phyloP scores from a whole-genome alignment of 2,797 vertebrate species.

The Pempheris klunzingeri region DNA sequence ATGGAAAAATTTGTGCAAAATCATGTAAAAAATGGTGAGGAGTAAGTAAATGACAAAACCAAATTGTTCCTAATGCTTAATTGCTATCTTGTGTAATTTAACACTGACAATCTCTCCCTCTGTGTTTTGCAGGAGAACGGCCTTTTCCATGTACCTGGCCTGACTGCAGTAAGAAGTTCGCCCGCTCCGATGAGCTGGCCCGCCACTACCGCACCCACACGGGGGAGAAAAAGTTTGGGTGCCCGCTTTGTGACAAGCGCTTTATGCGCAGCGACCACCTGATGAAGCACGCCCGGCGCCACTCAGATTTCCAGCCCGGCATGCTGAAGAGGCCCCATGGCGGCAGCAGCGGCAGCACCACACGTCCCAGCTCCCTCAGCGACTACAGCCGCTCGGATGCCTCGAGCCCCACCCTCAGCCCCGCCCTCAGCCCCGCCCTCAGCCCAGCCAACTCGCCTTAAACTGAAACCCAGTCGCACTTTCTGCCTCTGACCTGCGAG shows the following conservation, averaged over 20 bases:
- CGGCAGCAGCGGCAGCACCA: constrained; percentile 57
- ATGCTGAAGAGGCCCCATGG: constrained; percentile 93
- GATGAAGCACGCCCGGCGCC: constrained; percentile 97
- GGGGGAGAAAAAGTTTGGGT: constrained; percentile 97
- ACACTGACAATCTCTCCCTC: constrained; percentile 5
- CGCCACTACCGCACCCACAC: constrained; percentile 99
- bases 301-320: constrained; percentile 94
- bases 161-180: constrained; percentile 98
- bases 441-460: constrained; percentile 97
- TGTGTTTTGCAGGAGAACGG: constrained; percentile 88
- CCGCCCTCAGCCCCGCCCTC: constrained; percentile 90
- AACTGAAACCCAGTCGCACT: constrained; percentile 86
- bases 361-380: constrained; percentile 93
- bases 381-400: constrained; percentile 98
- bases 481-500: constrained; percentile 80
- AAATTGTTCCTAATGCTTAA: neutral
- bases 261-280: constrained; percentile 99
- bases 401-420: constrained; percentile 94
- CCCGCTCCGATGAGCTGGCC: constrained; percentile 96
- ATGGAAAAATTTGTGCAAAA: too few relatives aligned
- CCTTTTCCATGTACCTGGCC: constrained; percentile 98
- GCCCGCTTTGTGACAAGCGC: constrained; percentile 96
- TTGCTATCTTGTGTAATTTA: neutral
- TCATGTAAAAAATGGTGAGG: too few relatives aligned
- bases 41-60: too few relatives aligned